These are phyloP conservation scores for Masnerella sp. DNA, from an alignment of 2,888 invertebrate species.

Conservation along the genomic window DNA sequence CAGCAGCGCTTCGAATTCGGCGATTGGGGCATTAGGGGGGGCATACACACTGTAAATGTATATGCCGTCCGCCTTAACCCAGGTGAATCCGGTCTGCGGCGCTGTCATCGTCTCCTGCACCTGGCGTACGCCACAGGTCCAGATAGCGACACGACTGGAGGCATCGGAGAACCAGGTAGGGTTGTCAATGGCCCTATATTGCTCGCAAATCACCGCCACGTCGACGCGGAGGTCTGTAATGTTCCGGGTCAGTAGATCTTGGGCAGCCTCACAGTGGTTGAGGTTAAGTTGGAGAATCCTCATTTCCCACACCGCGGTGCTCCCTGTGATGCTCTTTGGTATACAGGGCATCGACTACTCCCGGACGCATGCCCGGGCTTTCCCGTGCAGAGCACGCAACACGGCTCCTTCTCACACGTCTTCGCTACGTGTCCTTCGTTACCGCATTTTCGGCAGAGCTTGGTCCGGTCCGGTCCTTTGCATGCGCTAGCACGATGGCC, in stretches of 20 bases:
- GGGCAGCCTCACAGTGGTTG: slow-evolving; percentile 42
- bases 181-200: slow-evolving; percentile 18
- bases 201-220: slow-evolving; percentile 52
- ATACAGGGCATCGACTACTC: neutral
- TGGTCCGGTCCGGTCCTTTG: neutral
- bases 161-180: slow-evolving; percentile 10
- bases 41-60: slow-evolving; percentile 49
- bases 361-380: neutral
- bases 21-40: slow-evolving; percentile 9
- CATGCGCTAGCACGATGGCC: neutral
- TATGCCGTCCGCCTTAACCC: slow-evolving; percentile 18
- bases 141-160: slow-evolving; percentile 5
- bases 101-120: neutral
- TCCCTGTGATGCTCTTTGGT: neutral
- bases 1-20: slow-evolving; percentile 3
- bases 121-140: neutral
- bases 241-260: slow-evolving; percentile 26
- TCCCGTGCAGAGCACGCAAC: neutral
- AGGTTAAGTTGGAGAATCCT: neutral
- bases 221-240: slow-evolving; percentile 35
- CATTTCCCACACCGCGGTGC: neutral
- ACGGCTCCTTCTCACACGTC: neutral
- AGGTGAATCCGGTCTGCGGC: slow-evolving; percentile 3
- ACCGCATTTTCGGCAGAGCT: neutral
- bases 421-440: too few species aligned